A percentile compares a stretch with the other conserved stretches of the same genome.
Conservation (phyloP, 2,113 vertebrate genomes). For the Phasianus colchicus region DNA sequence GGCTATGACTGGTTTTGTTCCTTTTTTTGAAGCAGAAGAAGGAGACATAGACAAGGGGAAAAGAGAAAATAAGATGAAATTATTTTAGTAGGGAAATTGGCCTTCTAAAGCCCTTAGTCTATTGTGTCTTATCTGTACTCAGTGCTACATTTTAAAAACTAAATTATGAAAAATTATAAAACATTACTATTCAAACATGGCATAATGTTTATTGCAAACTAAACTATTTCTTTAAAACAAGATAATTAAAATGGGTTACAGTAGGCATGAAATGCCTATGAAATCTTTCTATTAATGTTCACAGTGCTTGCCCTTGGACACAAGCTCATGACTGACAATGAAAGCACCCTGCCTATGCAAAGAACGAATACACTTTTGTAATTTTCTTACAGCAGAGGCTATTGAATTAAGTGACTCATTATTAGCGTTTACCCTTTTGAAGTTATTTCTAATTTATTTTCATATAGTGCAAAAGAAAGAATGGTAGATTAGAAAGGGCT, state of each 20-base stretch:
- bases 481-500: neutral
- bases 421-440: neutral
- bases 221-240: slow-evolving; percentile 56
- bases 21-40: neutral
- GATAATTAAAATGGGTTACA: slow-evolving; percentile 49
- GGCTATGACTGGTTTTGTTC: neutral
- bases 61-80: neutral
- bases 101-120: neutral
- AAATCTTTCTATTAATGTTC: slow-evolving; percentile 24
- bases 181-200: neutral
- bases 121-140: neutral
- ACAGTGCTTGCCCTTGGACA: slow-evolving; percentile 31
- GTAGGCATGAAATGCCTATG: slow-evolving; percentile 19
- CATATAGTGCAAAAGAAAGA: neutral
- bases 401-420: slow-evolving; percentile 1
- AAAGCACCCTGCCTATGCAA: neutral
- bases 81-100: neutral
- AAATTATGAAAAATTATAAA: slow-evolving; percentile 46
- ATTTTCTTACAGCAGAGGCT: slow-evolving; percentile 16
- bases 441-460: slow-evolving; percentile 29
- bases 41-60: neutral
- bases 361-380: neutral
- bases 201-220: slow-evolving; percentile 33
- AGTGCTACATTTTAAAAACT: neutral
- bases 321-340: neutral